Conservation (phyloP, 2,888 invertebrate species). For the Drosophila anomalata region DNA sequence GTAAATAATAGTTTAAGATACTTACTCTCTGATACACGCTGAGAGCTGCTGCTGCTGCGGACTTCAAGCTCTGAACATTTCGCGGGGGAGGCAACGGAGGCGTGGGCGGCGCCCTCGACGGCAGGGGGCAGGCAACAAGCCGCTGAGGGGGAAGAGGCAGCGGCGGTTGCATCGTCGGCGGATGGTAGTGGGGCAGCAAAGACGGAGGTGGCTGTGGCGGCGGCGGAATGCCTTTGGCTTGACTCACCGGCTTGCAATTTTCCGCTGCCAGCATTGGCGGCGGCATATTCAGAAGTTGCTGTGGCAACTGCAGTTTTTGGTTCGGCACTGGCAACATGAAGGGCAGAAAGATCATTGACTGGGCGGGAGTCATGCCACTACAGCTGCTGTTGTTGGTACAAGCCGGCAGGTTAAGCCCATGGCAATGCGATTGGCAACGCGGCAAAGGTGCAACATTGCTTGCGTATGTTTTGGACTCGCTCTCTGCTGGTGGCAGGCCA, state of each 20-base stretch:
- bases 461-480: constrained; percentile 31
- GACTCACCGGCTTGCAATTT: constrained; percentile 23
- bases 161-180: constrained; percentile 20
- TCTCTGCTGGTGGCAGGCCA: constrained; percentile 37
- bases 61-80: constrained; percentile 63
- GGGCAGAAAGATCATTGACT: constrained; percentile 41
- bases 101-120: constrained; percentile 7
- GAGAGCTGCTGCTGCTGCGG: constrained; percentile 65
- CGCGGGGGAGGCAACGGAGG: constrained; percentile 17
- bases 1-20: constrained; percentile 7
- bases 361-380: constrained; percentile 38
- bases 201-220: constrained; percentile 66
- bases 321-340: constrained; percentile 32
- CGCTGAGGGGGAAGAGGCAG: constrained; percentile 1
- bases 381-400: not conserved
- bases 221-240: constrained; percentile 60
- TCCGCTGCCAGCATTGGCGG: constrained; percentile 16
- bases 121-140: constrained; percentile 2
- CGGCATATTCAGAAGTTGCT: constrained; percentile 20
- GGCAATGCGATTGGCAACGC: constrained; percentile 40
- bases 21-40: constrained; percentile 80
- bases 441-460: constrained; percentile 23
- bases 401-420: constrained; percentile 17
- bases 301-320: constrained; percentile 16
- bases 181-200: constrained; percentile 43